These are phyloP conservation scores for Sterna hirundo DNA, from an alignment of 2,113 vertebrate genomes.

Conservation along the genomic window DNA sequence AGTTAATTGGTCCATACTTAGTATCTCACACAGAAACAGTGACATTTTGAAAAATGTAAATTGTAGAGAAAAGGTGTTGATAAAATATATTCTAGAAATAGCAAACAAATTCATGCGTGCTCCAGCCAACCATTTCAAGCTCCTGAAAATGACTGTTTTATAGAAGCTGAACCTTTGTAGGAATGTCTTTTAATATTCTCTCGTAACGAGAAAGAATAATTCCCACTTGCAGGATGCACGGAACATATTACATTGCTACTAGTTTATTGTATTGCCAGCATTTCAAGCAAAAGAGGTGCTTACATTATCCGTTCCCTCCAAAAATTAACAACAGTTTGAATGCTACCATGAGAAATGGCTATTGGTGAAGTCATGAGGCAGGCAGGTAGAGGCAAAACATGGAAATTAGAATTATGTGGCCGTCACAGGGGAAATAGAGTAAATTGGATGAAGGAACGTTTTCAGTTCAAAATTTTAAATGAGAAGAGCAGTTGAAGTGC, in stretches of 20 bases:
- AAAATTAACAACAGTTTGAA: background rate
- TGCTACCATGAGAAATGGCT: background rate
- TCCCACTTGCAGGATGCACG: background rate
- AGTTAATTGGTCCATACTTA: conserved; percentile 65
- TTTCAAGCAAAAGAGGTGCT: background rate
- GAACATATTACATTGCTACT: background rate
- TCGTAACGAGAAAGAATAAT: background rate
- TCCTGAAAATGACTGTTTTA: conserved; percentile 9
- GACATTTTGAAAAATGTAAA: conserved; percentile 64
- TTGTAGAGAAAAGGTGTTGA: conserved; percentile 55
- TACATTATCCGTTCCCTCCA: background rate
- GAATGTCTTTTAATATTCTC: background rate
- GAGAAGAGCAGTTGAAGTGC: background rate
- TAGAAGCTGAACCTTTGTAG: background rate
- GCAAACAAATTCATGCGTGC: conserved; percentile 41
- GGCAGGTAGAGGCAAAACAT: background rate
- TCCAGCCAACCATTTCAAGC: conserved; percentile 6
- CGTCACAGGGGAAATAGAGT: background rate
- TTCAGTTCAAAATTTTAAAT: background rate
- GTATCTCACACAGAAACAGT: conserved; percentile 60
- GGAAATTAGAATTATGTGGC: background rate
- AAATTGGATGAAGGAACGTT: background rate
- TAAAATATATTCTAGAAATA: conserved; percentile 67
- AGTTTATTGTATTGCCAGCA: background rate
- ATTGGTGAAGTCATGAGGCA: background rate